These are phyloP conservation scores for Cyrtonyx montezumae DNA, from an alignment of 2,113 vertebrate species.

Conservation along the genomic window DNA sequence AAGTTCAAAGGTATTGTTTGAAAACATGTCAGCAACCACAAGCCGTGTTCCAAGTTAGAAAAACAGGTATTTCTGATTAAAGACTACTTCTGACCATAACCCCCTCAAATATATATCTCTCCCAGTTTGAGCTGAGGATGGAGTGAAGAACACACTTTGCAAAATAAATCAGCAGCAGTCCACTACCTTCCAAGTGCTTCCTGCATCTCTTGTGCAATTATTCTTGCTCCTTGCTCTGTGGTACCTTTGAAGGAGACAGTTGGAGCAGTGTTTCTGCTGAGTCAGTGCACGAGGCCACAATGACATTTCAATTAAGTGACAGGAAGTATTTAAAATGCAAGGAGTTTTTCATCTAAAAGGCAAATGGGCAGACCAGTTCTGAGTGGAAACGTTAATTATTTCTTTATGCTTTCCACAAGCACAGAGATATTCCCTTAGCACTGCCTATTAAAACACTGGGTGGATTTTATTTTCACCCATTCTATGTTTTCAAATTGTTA, in stretches of 20 bases:
- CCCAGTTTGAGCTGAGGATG: background rate
- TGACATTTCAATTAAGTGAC: slow-evolving; percentile 5
- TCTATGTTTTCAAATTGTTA: slow-evolving; percentile 19
- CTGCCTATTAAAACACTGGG: too few species aligned
- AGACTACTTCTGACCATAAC: background rate
- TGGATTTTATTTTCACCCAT: background rate
- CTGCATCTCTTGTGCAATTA: background rate
- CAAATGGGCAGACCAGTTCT: background rate
- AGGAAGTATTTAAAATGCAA: slow-evolving; percentile 1
- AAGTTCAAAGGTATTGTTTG: background rate
- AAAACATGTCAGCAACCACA: background rate
- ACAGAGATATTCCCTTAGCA: background rate
- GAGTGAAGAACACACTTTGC: background rate
- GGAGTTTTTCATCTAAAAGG: background rate
- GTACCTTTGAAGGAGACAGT: background rate
- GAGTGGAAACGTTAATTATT: slow-evolving; percentile 25
- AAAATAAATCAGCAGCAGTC: background rate
- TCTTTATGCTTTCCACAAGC: background rate
- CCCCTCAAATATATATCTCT: background rate
- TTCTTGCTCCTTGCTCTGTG: background rate
- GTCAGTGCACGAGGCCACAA: background rate
- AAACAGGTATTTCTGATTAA: slow-evolving; percentile 6
- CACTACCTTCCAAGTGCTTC: background rate
- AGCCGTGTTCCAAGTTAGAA: background rate
- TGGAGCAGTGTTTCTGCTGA: background rate